Conservation (phyloP, 2,888 invertebrate genomes). For the Dorcus hopei region DNA sequence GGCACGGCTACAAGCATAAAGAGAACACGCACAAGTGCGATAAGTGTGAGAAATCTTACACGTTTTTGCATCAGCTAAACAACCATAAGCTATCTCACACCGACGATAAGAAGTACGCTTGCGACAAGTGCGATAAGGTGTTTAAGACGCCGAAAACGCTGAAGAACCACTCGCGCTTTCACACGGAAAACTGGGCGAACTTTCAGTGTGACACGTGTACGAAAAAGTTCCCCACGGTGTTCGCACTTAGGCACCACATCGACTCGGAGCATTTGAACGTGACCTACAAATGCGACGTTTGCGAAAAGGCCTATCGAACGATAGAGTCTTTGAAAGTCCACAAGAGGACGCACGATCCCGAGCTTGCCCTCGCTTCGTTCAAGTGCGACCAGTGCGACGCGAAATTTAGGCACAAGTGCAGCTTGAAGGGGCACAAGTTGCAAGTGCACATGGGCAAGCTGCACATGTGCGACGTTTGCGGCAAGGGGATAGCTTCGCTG, state of each 20-base stretch:
- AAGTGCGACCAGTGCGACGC: not conserved
- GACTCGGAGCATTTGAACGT: not conserved
- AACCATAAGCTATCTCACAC: constrained; percentile 55
- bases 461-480: constrained; percentile 1
- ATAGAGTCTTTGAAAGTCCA: not conserved
- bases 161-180: not conserved
- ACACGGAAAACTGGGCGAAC: too few species aligned
- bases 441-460: not conserved
- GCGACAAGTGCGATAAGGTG: constrained; percentile 55
- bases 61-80: constrained; percentile 54
- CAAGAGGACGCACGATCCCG: not conserved
- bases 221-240: too few species aligned
- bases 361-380: too few species aligned
- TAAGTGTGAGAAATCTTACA: constrained; percentile 54
- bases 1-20: constrained; percentile 18
- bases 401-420: not conserved
- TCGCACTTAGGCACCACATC: not conserved
- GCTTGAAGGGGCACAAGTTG: not conserved
- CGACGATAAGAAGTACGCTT: constrained; percentile 52
- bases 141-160: constrained; percentile 36
- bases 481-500: not conserved
- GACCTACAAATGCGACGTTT: not conserved
- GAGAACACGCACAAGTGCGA: constrained; percentile 53
- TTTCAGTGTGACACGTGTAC: too few species aligned
- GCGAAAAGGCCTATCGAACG: not conserved